Conservation (phyloP, 2,888 invertebrate species). For the Mactromeris polynyma region DNA sequence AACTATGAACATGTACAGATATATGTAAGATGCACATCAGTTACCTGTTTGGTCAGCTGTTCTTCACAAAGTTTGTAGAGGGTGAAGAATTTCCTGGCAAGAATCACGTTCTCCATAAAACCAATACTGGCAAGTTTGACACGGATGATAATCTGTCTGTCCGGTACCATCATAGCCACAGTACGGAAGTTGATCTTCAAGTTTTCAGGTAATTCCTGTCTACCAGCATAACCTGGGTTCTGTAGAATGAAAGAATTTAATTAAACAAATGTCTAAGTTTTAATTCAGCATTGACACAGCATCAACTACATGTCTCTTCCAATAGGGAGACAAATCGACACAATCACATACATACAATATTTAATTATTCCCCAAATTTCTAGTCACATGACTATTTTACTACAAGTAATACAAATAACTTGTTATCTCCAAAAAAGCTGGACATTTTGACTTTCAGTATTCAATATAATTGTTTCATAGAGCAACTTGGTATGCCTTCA, state of each 20-base stretch:
- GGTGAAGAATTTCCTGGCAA: conserved; percentile 87
- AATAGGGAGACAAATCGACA: too few relatives aligned
- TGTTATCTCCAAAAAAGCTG: not conserved
- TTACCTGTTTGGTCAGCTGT: conserved; percentile 87
- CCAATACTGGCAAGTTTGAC: conserved; percentile 87
- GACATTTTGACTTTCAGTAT: not conserved
- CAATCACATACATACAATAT: too few relatives aligned
- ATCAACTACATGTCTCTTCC: too few relatives aligned
- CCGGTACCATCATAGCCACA: conserved; percentile 88
- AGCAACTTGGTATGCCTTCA: not conserved
- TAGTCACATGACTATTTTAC: too few relatives aligned
- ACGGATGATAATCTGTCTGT: conserved; percentile 87
- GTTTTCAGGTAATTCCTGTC: conserved; percentile 88
- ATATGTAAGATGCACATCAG: too few relatives aligned
- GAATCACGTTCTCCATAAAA: conserved; percentile 87
- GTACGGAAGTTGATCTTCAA: conserved; percentile 88
- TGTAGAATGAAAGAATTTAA: conserved; percentile 55
- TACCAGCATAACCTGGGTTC: conserved; percentile 88
- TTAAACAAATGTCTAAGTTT: not conserved
- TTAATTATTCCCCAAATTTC: too few relatives aligned
- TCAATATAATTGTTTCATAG: not conserved
- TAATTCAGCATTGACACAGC: too few relatives aligned
- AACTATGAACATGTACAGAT: too few relatives aligned
- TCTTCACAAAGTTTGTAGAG: conserved; percentile 88
- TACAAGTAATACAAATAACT: too few relatives aligned